phyloP scores from a whole-genome alignment of 2,113 vertebrate species.

The Condylura cristata region DNA sequence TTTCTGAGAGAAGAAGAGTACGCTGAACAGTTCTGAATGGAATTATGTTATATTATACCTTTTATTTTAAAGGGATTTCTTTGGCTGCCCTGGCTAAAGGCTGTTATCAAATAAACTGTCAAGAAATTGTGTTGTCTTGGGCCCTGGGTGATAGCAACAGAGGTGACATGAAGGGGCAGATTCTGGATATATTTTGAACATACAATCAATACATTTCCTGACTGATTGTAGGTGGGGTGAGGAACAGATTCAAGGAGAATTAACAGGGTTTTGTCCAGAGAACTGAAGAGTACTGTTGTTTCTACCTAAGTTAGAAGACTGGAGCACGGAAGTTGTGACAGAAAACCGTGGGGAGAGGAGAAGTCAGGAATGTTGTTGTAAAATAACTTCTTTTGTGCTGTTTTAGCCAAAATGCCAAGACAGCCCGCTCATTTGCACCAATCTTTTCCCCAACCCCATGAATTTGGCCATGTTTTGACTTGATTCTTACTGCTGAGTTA shows the following conservation, averaged over 20 bases:
- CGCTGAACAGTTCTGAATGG: background rate
- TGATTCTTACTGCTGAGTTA: background rate
- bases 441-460: background rate
- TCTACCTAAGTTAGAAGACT: background rate
- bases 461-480: constrained; percentile 38
- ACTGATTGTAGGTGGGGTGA: background rate
- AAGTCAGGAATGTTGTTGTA: background rate
- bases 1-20: background rate
- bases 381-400: background rate
- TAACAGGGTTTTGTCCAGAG: background rate
- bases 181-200: constrained; percentile 6
- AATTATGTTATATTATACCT: background rate
- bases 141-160: background rate
- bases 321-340: background rate
- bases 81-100: background rate
- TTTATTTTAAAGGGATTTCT: background rate
- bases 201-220: background rate
- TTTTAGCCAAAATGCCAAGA: background rate
- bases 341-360: background rate
- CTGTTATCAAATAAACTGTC: background rate
- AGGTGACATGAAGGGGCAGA: background rate
- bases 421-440: background rate
- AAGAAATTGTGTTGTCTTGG: background rate
- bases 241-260: background rate
- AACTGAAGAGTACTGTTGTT: background rate